These are phyloP conservation scores for Hypsopygia costalis DNA, from an alignment of 2,888 invertebrate species.

Conservation along the genomic window DNA sequence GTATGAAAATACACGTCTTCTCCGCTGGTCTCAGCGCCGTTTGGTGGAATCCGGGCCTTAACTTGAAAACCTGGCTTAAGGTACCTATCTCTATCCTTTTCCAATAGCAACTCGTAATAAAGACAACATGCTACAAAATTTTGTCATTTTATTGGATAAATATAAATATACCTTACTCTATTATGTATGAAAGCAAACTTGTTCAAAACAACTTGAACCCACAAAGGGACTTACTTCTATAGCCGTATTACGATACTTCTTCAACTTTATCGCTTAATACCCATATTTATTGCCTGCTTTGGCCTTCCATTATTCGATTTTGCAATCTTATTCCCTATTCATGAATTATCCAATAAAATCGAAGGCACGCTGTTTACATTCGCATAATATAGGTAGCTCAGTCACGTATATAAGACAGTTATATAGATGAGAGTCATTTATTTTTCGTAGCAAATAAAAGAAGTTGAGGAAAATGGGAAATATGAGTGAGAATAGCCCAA, in stretches of 20 bases:
- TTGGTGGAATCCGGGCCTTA: no score
- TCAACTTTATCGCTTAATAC: conserved; percentile 5
- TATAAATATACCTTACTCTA: no score
- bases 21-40: no score
- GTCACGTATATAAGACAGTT: conserved; percentile 54
- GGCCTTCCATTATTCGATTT: conserved; percentile 44
- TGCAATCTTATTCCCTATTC: conserved; percentile 42
- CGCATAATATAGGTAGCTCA: conserved; percentile 49
- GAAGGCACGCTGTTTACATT: conserved; percentile 46
- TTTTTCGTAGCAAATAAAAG: conserved; percentile 68
- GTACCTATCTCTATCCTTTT: no score
- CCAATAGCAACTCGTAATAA: no score
- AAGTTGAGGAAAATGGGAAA: conserved; percentile 43
- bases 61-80: no score
- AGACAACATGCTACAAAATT: no score
- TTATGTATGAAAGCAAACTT: background rate
- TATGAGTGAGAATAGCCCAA: conserved; percentile 30
- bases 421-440: conserved; percentile 60
- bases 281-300: conserved; percentile 16
- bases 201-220: no score
- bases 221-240: no score
- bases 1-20: no score
- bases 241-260: background rate
- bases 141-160: no score
- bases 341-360: conserved; percentile 56